Conservation (phyloP, 2,888 invertebrate genomes). For the Ypsolopha scabrella region DNA sequence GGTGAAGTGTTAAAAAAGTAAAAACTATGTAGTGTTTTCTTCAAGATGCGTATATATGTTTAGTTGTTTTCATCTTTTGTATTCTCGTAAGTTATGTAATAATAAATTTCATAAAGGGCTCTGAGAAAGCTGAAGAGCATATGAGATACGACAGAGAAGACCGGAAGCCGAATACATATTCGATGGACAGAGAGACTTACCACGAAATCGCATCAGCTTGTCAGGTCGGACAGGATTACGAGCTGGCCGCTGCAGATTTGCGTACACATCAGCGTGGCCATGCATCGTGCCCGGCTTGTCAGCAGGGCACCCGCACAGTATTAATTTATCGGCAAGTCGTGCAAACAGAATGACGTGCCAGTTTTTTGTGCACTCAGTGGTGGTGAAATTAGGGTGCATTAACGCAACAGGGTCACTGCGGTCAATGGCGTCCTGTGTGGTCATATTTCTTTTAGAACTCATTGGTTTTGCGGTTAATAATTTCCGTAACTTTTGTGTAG, state of each 20-base stretch:
- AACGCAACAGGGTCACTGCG: conserved; percentile 60
- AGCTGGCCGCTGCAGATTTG: conserved; percentile 12
- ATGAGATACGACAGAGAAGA: conserved; percentile 10
- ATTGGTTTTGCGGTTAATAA: conserved; percentile 39
- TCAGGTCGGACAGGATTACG: too few species aligned
- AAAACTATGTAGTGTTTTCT: too few species aligned
- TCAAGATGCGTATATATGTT: too few species aligned
- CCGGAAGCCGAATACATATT: too few species aligned
- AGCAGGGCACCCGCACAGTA: conserved; percentile 42
- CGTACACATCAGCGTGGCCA: conserved; percentile 9
- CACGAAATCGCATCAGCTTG: too few species aligned
- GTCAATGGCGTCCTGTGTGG: conserved; percentile 29
- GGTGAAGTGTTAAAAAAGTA: too few species aligned
- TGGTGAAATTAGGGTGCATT: conserved; percentile 66
- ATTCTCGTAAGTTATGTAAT: too few species aligned
- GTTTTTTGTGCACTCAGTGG: conserved; percentile 46
- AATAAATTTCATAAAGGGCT: too few species aligned
- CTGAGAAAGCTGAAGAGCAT: too few species aligned
- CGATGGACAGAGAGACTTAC: too few species aligned
- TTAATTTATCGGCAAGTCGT: conserved; percentile 62
- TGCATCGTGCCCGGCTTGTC: conserved; percentile 37
- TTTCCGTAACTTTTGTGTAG: conserved; percentile 25
- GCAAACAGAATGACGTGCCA: conserved; percentile 59
- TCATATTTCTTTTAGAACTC: conserved; percentile 23
- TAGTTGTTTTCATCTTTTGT: too few species aligned